phyloP scores from a whole-genome alignment of 2,113 vertebrate species.

The Burhinus oedicnemus region DNA sequence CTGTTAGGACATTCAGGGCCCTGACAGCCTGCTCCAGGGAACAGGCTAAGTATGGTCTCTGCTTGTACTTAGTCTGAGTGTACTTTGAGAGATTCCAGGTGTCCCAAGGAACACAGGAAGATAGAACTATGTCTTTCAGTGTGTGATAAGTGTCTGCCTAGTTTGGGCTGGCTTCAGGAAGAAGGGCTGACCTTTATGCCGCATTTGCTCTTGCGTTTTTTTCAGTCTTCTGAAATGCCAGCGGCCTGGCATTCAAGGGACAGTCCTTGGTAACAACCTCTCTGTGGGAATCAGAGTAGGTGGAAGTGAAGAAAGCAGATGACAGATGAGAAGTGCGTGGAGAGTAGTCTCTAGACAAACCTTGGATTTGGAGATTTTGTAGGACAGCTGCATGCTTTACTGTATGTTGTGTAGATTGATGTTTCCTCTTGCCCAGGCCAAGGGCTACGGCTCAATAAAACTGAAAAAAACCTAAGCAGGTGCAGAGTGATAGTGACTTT shows the following conservation, averaged over 20 bases:
- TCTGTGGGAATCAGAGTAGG: neutral
- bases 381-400: neutral
- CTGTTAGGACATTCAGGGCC: neutral
- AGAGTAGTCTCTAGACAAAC: neutral
- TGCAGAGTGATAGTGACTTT: neutral
- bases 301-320: neutral
- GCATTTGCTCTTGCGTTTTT: neutral
- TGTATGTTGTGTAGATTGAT: neutral
- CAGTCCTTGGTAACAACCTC: neutral
- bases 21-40: neutral
- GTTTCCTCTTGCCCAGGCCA: neutral
- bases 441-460: neutral
- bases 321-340: neutral
- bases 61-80: neutral
- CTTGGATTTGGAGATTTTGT: neutral
- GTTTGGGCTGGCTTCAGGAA: neutral
- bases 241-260: neutral
- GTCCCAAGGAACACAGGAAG: neutral
- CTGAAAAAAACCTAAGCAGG: neutral
- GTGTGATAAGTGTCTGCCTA: neutral
- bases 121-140: neutral
- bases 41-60: neutral
- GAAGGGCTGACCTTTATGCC: neutral
- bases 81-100: neutral
- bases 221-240: neutral